These are phyloP conservation scores for Merodon equestris DNA, from an alignment of 2,888 invertebrate genomes.

Conservation along the genomic window DNA sequence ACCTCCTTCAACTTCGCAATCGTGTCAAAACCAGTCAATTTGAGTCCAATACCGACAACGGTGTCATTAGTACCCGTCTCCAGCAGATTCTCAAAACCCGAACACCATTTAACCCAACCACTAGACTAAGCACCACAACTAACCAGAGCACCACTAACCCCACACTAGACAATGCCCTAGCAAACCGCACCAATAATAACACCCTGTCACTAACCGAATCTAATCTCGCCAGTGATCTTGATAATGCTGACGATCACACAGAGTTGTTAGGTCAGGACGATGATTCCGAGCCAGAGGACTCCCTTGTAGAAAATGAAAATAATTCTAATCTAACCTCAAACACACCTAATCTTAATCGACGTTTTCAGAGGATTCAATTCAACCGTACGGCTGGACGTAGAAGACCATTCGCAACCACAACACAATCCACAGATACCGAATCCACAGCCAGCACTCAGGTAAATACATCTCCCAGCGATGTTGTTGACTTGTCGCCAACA, in stretches of 20 bases:
- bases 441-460: constrained; percentile 35
- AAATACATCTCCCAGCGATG: constrained; percentile 44
- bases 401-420: constrained; percentile 44
- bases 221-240: constrained; percentile 52
- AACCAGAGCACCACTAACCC: constrained; percentile 49
- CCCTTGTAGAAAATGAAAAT: constrained; percentile 62
- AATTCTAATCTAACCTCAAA: constrained; percentile 54
- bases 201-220: constrained; percentile 63
- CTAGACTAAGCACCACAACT: constrained; percentile 33
- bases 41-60: constrained; percentile 61
- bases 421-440: constrained; percentile 29
- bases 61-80: constrained; percentile 70
- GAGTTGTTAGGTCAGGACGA: constrained; percentile 54
- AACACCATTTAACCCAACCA: constrained; percentile 37
- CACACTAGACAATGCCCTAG: constrained; percentile 47
- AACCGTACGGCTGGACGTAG: constrained; percentile 72
- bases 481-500: constrained; percentile 37
- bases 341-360: constrained; percentile 76
- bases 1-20: constrained; percentile 71
- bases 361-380: constrained; percentile 78
- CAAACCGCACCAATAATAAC: constrained; percentile 60
- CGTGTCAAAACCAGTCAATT: constrained; percentile 70
- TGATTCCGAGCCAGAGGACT: constrained; percentile 49
- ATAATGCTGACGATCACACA: constrained; percentile 49
- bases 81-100: constrained; percentile 71